Base-by-base conservation (phyloP, 2,888 invertebrate species). In the Eugnorisma glareosa region DNA sequence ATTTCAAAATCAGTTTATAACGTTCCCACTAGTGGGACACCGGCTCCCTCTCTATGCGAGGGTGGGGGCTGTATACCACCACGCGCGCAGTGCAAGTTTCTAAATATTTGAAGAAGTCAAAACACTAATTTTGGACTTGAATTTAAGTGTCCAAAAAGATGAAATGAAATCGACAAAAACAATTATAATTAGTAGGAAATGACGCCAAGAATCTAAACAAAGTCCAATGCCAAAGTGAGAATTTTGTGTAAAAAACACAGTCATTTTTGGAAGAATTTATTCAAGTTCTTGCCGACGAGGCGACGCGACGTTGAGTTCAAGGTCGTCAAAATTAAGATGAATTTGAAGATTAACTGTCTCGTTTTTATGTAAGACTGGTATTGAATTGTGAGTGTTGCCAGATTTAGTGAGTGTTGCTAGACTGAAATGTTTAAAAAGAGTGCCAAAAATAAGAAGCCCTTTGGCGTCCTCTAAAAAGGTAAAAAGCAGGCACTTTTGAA, bases 261-360 rank as follows among this genome's bases (percentile, higher is more conserved):
- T 40, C 68, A 1, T 48, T 7, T 84, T 71, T 64, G 37, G 51
- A 31, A 28, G 37, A 59, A 59, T 18, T 18, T 48, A 13, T 64
- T 3, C 10, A 28, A 54, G 18, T 31, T 48, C 59, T 79, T 67
- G n/a, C 48, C 0, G 31, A n/a, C 18, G 8, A n/a, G 61, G 11
- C 61, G 61, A n/a, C 18, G 8, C 28, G 61, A 21, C 61, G 61
- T n/a, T 13, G 21, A 37, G 66, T 67, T 81, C 79, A 83, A 80
- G 79, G 84, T 48, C 48, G 24, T 5, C 3, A 4, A 40, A 35
- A 31, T 28, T n/a, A 35, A 54, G 40, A 59, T 35, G 21, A 15
- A 7, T 64, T 28, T 59, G 8, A 24, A 57, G 63, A 57, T 59
- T 40, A 48, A 48, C 15, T 28, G 24, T 28, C 5, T 43, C 15